A percentile compares a stretch with the other conserved stretches of the same genome.
phyloP scores from a whole-genome alignment of 2,113 vertebrate species.

The Pavo muticus region DNA sequence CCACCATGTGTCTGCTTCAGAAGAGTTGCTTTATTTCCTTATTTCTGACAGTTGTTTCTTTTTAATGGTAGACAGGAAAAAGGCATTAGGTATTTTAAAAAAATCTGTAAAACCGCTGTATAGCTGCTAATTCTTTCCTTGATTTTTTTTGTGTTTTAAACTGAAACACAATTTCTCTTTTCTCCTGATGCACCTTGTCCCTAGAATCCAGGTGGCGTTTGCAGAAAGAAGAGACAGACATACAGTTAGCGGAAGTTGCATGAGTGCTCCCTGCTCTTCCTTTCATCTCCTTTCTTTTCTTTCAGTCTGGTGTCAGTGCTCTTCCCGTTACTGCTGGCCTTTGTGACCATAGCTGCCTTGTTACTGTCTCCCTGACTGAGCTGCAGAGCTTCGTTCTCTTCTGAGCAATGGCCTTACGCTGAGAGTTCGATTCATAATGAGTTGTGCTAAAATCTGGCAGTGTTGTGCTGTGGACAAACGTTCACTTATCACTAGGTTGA shows the following conservation, averaged over 20 bases:
- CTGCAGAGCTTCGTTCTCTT: background rate
- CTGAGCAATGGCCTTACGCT: background rate
- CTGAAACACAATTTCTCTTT: background rate
- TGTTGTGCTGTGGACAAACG: background rate
- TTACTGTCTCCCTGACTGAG: background rate
- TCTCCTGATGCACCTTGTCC: background rate
- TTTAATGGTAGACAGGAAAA: background rate
- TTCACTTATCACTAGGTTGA: background rate
- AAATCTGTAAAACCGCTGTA: background rate
- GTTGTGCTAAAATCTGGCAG: background rate
- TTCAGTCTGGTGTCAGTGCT: background rate
- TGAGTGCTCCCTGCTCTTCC: background rate
- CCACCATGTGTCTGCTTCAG: background rate
- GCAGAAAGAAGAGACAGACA: background rate
- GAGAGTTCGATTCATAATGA: background rate
- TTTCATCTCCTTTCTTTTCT: background rate
- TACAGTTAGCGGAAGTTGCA: background rate
- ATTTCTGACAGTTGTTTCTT: background rate
- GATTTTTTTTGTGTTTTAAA: background rate
- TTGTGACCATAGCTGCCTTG: background rate
- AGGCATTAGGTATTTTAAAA: background rate
- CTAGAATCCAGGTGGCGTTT: background rate
- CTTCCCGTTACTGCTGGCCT: background rate
- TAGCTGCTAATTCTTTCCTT: background rate
- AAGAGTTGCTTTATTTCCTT: background rate